Evolutionary conservation across 2,888 invertebrate species (phyloP), one percentile per base, ranked within the genome.

Genomic region (Scelioninae gen. 1): DNA sequence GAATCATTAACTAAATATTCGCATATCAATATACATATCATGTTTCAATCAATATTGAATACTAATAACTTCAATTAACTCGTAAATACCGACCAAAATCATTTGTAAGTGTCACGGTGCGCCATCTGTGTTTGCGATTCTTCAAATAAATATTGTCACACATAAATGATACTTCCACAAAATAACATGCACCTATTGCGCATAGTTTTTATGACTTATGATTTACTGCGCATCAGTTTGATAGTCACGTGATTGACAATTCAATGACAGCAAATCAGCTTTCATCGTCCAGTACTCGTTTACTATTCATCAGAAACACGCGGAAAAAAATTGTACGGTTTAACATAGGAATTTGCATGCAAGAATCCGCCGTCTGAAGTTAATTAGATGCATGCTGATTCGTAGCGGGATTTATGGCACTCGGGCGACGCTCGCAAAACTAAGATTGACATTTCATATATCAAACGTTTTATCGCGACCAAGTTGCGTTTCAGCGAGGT

Each of bases 371-470:
- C 40, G 65, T 55, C 55, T 38, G 63, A 69, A 69, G 69, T 51
- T 81, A 81, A 81, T 81, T 81, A 81, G 63, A 65, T 16, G 45
- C 15, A 34, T 38, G 31, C 45, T 62, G 78, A 77, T 65, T 78
- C 53, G 38, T 43, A n/a, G 55, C 32, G 38, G 16, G 79, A 80
- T 80, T 80, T 80, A 74, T 65, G 62, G 68, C 60, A 55, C 16
- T 53, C 16, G 43, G 15, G 78, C 71, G 65, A 72, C 66, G 71
- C 51, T 72, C 63, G 71, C 71, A 65, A 79, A 79, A 72, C 72
- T 79, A 65, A 66, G 82, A 77, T 82, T 82, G 76, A 77, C 76
- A 82, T 68, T 82, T 77, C 77, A 68, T 68, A 68, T 56, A 77
- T 82, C 68, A 77, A 77, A 63, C 38, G 49, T 76, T 82, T 82